Base-by-base conservation (phyloP, 2,113 vertebrate genomes). In the Cyanocitta stelleri region DNA sequence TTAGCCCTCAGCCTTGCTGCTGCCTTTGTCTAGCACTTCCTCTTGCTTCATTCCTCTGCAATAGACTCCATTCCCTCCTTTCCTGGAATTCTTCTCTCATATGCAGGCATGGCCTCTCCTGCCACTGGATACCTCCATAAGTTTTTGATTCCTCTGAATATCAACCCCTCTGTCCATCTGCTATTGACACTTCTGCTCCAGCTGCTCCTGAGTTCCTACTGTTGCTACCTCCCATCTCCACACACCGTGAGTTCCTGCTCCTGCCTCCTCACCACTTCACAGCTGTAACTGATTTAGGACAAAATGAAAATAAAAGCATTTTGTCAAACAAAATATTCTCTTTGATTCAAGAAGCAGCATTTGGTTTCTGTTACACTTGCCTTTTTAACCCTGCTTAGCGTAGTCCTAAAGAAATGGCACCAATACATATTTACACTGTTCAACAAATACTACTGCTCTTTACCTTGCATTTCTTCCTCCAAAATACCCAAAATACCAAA, bases 271-370 rank as follows among this genome's bases (percentile, higher is more conserved):
- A 48, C 11, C 30, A 33, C 55, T 93, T 63, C 63, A 55, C 92
- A 94, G 79, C 75, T 94, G 95, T 24, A 51, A 85, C 49, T 74
- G 23, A n/a, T 93, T 93, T 74, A 67, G 66, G 48, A 7, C 9
- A 88, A 93, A 94, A 91, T 46, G 27, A 91, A 94, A 97, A 83
- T 21, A 77, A 83, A 92, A 93, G 18, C 26, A 46, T 90, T 90
- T 83, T 86, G 43, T 84, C 43, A 74, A 80, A 79, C 2, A 54
- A 76, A 80, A 83, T 69, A 51, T 15, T 66, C 6, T 11, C 30
- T 94, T 61, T 62, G 33, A 58, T 46, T 73, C 35, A 55, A 74
- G 64, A 81, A 54, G 9, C 19, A 58, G 39, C 76, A 49, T 89
- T 78, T 91, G 94, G 22, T 67, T 93, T 90, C 74, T 79, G 59